Evolutionary conservation across 2,888 invertebrate species (phyloP).

Genomic region (Hypselothyrea guttata): DNA sequence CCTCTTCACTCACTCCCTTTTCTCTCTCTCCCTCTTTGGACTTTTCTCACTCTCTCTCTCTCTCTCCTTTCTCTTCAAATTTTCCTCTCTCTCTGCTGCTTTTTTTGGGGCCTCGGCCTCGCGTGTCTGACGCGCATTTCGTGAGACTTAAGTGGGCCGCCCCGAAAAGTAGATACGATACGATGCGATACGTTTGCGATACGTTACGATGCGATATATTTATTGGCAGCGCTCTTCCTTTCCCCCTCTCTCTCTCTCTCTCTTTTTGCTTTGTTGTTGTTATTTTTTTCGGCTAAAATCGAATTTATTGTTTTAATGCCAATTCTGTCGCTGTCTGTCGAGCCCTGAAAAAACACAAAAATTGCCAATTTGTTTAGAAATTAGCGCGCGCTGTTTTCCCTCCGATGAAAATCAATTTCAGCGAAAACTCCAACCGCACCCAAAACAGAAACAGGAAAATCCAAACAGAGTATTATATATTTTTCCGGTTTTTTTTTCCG

Average conservation of each 20-base stretch:
- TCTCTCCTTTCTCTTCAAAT: background rate
- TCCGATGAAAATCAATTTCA: slow-evolving; percentile 69
- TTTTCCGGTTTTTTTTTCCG: slow-evolving; percentile 2
- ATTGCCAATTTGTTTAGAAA: slow-evolving; percentile 76
- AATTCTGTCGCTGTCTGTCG: slow-evolving; percentile 55
- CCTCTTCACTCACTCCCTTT: background rate
- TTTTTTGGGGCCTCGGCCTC: slow-evolving; percentile 28
- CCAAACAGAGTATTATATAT: slow-evolving; percentile 1
- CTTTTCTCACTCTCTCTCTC: background rate
- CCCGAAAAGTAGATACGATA: slow-evolving; percentile 52
- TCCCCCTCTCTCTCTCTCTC: too few species aligned
- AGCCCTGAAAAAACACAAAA: slow-evolving; percentile 45
- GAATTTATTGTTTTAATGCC: slow-evolving; percentile 77
- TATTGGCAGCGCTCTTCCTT: slow-evolving; percentile 48
- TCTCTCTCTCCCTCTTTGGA: background rate
- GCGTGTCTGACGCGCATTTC: slow-evolving; percentile 69
- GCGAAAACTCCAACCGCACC: background rate
- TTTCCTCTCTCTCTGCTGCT: background rate
- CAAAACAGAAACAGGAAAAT: background rate
- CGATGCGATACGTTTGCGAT: slow-evolving; percentile 34
- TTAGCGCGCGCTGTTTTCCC: slow-evolving; percentile 64
- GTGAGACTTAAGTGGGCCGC: slow-evolving; percentile 70
- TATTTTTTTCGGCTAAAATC: slow-evolving; percentile 54
- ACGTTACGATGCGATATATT: slow-evolving; percentile 55
- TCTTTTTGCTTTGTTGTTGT: slow-evolving; percentile 9